Conservation (phyloP, 2,113 vertebrate species). For the Alethe castanea region DNA sequence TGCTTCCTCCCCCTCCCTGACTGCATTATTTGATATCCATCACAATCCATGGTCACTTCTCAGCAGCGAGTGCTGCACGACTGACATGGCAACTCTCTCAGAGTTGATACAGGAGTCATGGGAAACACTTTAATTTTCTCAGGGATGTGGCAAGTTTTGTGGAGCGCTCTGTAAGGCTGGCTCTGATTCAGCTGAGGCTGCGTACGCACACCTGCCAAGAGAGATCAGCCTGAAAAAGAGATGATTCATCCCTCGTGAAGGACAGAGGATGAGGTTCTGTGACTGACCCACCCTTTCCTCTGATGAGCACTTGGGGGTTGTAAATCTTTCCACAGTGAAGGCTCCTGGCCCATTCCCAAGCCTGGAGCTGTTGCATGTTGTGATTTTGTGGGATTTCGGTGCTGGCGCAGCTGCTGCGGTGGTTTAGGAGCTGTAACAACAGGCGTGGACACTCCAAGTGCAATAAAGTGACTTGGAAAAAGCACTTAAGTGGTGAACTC, state of each 20-base stretch:
- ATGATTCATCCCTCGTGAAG: not conserved
- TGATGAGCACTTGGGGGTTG: not conserved
- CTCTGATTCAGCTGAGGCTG: not conserved
- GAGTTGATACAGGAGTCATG: not conserved
- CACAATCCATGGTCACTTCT: fast-evolving
- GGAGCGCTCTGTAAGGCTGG: not conserved
- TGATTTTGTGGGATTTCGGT: not conserved
- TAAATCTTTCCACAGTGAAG: not conserved
- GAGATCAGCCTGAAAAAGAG: not conserved
- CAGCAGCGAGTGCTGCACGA: fast-evolving
- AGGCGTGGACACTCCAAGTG: not conserved
- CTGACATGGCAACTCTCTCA: not conserved
- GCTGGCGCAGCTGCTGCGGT: not conserved
- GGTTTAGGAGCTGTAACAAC: not conserved
- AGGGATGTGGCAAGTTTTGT: not conserved
- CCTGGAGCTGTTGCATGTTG: not conserved
- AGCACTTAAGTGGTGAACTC: not conserved
- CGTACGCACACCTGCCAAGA: not conserved
- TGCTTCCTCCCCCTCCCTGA: not conserved
- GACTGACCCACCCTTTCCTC: not conserved
- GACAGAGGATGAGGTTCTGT: not conserved
- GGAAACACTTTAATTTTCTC: not conserved
- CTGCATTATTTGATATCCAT: not conserved
- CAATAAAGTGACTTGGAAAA: not conserved
- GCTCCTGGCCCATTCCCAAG: not conserved